Evolutionary conservation across 2,797 vertebrate genomes (phyloP).

Genomic region (Xenentodon cancila): DNA sequence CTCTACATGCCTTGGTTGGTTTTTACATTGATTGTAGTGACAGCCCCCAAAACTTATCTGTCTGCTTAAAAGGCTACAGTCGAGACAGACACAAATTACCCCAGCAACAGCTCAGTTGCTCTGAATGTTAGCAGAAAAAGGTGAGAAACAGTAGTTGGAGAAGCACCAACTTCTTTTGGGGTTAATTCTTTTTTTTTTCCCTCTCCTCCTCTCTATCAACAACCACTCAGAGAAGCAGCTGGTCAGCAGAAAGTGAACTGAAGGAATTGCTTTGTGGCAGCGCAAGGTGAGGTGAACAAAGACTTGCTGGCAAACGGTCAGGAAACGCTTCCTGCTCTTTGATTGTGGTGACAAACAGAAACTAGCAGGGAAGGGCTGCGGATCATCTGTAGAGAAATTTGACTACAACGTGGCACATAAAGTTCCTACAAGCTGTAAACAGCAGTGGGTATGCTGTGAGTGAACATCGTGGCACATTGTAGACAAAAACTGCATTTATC

Average conservation of each 20-base stretch:
- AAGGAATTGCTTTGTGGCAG: constrained; percentile 47
- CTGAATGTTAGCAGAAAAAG: constrained; percentile 17
- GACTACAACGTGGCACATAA: background rate
- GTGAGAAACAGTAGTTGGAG: constrained; percentile 26
- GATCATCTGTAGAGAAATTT: background rate
- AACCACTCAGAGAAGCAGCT: constrained; percentile 47
- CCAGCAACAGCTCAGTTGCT: constrained; percentile 26
- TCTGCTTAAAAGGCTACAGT: constrained; percentile 42
- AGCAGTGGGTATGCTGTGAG: too few species aligned
- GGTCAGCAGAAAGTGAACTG: constrained; percentile 72
- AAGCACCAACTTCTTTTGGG: constrained; percentile 51
- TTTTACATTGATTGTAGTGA: constrained; percentile 12
- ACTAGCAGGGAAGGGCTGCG: background rate
- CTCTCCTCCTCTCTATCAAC: constrained; percentile 17
- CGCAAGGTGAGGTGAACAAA: constrained; percentile 41
- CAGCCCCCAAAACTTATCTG: constrained; percentile 29
- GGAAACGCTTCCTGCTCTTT: constrained; percentile 55
- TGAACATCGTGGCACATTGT: too few species aligned
- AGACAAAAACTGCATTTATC: too few species aligned
- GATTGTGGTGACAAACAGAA: constrained; percentile 63
- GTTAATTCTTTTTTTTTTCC: constrained; percentile 25
- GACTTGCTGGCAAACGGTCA: constrained; percentile 49
- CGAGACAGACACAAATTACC: constrained; percentile 41
- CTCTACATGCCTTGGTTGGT: constrained; percentile 1
- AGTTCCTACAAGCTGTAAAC: too few species aligned